phyloP scores from a whole-genome alignment of 2,888 invertebrate genomes.

The Phyllotreta striolata region DNA sequence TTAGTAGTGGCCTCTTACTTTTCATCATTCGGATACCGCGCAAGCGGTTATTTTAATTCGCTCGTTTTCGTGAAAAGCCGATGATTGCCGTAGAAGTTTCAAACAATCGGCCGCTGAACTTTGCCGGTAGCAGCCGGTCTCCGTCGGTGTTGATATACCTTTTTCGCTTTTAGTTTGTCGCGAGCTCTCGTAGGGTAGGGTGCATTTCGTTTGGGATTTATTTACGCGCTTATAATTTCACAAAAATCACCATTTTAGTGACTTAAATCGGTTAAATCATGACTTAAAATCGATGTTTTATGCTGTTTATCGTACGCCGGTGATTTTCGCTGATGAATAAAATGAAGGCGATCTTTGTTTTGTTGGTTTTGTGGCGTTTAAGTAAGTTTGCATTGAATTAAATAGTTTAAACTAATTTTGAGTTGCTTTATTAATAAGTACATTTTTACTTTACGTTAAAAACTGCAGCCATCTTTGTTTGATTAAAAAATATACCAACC shows the following conservation, averaged over 20 bases:
- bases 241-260: conserved; percentile 6
- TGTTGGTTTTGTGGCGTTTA: too few relatives aligned
- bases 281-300: background rate
- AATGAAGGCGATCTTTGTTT: too few relatives aligned
- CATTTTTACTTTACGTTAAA: too few relatives aligned
- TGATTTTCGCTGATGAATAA: too few relatives aligned
- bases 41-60: conserved; percentile 11
- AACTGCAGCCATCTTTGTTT: too few relatives aligned
- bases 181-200: conserved; percentile 33
- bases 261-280: background rate
- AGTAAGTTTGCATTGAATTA: too few relatives aligned
- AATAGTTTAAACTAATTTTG: too few relatives aligned
- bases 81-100: conserved; percentile 39
- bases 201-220: conserved; percentile 22
- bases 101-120: conserved; percentile 51
- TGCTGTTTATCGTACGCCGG: too few relatives aligned
- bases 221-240: conserved; percentile 21
- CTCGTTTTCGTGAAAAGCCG: conserved; percentile 25
- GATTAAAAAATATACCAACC: too few relatives aligned
- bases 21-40: background rate
- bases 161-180: conserved; percentile 41
- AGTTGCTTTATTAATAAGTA: too few relatives aligned
- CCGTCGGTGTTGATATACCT: conserved; percentile 36
- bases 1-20: background rate
- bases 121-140: conserved; percentile 43